Evolutionary conservation across 35 echinoderm and acorn worm genomes (phyloP), one percentile per base, ranked within the genome.

Genomic region (Lytechinus variegatus): DNA sequence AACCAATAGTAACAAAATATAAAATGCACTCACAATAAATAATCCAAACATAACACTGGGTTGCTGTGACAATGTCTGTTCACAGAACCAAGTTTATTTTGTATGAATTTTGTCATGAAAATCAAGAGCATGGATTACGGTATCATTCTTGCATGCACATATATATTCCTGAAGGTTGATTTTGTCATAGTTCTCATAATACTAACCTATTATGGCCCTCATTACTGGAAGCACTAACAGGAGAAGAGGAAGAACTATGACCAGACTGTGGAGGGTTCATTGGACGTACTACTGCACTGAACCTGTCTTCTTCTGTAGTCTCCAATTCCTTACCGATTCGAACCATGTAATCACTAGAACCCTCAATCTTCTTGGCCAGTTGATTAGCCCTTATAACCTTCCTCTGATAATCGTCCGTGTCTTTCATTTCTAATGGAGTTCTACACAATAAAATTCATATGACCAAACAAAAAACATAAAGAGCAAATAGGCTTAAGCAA

Each of bases 391-490:
- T 95, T 4, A 94, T 94, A 44, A 92, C 95, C 94, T 95, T 95
- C 24, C 96, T 96, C 87, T 94, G 93, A 86, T 54, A 97, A 27
- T 97, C 96, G 91, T 96, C 94, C 27, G 97, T 97, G 91, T 97
- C 96, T 24, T 97, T 93, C 91, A 95, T 86, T 2, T 95, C 88
- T 33, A 98, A 94, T 19, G 93, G 94, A 95, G 97, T 98, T 95
- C 97, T 97, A 91, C 55, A 55, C 6, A 11, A 27, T 4, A 52
- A 57, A 91, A 87, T 44, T 44, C 2, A 44, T 44, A 44, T 44
- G 33, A 2, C 33, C 33, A 44, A 44, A 44, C 33, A 44, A 44
- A 44, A 44, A 44, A 44, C 0, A 44, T 44, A 44, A 44, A 44
- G 2, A 44, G 2, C 33, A 44, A 44, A 44, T 44, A 44, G 33